A percentile compares a stretch with the other conserved stretches of the same genome.
phyloP scores from a whole-genome alignment of 2,888 invertebrate genomes.

The Cecidostiba fungosa region DNA sequence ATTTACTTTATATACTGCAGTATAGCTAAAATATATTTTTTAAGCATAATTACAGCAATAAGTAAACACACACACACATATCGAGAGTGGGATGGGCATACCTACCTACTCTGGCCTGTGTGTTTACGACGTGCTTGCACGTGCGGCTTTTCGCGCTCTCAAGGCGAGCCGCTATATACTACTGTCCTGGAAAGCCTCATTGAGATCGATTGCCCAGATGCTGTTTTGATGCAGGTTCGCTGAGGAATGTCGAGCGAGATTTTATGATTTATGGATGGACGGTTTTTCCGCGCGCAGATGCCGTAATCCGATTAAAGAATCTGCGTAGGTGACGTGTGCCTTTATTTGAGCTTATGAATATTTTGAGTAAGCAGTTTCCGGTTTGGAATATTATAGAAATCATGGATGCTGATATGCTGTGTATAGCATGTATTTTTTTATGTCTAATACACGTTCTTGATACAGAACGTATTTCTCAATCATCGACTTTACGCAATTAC shows the following conservation, averaged over 20 bases:
- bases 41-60: not conserved
- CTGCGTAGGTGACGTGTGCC: no score
- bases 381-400: no score
- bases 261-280: not conserved
- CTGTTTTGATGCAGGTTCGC: not conserved
- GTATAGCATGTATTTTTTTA: no score
- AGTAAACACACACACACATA: not conserved
- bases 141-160: conserved; percentile 40
- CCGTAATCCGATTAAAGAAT: not conserved
- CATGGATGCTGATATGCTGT: no score
- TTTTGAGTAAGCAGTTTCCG: no score
- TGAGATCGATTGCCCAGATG: conserved; percentile 20
- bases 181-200: conserved; percentile 19
- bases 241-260: not conserved
- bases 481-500: not conserved
- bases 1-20: not conserved
- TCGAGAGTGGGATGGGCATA: not conserved
- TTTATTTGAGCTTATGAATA: no score
- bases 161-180: conserved; percentile 30
- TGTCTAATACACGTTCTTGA: no score
- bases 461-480: not conserved
- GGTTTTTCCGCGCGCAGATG: not conserved
- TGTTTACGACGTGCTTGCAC: conserved; percentile 24
- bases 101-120: conserved; percentile 18
- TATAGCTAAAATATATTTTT: no score